Conservation (phyloP, 1,140 invertebrate genomes). For the Heliconius nattereri region DNA sequence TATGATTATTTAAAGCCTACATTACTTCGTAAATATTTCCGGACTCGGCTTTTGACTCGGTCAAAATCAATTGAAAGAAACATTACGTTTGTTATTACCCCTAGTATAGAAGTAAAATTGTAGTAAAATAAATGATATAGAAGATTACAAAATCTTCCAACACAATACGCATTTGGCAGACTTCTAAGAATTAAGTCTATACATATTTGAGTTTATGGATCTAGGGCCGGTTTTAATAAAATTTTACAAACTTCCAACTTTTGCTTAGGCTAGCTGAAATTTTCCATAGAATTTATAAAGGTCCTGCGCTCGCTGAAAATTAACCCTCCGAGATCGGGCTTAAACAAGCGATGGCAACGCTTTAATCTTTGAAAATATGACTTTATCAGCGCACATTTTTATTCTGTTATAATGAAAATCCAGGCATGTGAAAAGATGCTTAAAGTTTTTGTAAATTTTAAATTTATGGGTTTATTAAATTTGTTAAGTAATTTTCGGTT, state of each 20-base stretch:
- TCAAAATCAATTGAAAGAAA: no score
- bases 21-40: no score
- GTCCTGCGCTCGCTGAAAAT: slow-evolving; percentile 19
- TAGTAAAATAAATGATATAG: background rate
- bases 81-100: no score
- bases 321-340: slow-evolving; percentile 19
- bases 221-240: slow-evolving; percentile 20
- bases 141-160: background rate
- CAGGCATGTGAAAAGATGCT: background rate
- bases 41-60: no score
- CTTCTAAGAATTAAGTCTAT: slow-evolving; percentile 1
- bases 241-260: slow-evolving; percentile 25
- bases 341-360: slow-evolving; percentile 17
- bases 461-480: background rate
- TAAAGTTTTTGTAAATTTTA: background rate
- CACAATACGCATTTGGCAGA: background rate
- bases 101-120: no score
- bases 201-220: slow-evolving; percentile 18
- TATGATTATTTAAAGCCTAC: no score
- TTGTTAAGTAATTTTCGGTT: background rate
- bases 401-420: background rate
- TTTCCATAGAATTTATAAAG: slow-evolving; percentile 25
- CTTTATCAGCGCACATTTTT: background rate
- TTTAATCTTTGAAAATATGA: slow-evolving; percentile 27
- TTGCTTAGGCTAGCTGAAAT: slow-evolving; percentile 13